Base-by-base conservation (phyloP, 1,140 invertebrate species). In the Euwallacea fornicatus region DNA sequence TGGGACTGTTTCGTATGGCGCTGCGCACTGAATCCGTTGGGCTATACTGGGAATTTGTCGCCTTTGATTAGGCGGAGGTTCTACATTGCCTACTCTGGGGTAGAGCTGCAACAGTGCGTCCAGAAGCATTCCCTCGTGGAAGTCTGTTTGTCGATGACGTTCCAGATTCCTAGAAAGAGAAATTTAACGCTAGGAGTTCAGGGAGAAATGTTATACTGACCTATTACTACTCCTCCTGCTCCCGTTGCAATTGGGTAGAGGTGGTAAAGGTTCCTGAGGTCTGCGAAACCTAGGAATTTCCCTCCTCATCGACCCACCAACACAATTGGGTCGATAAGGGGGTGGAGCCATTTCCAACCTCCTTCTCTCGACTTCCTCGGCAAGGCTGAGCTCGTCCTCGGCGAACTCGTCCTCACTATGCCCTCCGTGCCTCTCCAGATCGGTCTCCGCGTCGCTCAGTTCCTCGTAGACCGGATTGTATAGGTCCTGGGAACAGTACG, bases 391-490 rank as follows among this genome's bases (percentile, higher is more conserved):
- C 76, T 90, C 89, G 75, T 90, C 88, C 78, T 90, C 89, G 69
- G 88, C 88, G 73, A 89, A 88, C 71, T 90, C 89, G 71, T 90
- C 88, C 76, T 89, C 88, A 78, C 87, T 89, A 65, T 82, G 84
- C 1, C 84, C 79, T 21, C 85, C 86, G 50, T 84, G 85, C 13
- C 62, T 33, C 15, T 77, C 77, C 64, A 81, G 60, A 72, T 89
- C 88, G 67, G 84, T 86, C 69, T 89, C 87, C 46, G 86, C 85
- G 75, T 89, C 87, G 73, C 87, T 88, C 56, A 90, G 82, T 78
- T 90, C 89, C 80, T 90, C 88, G 81, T 90, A 90, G 41, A 90
- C 88, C 64, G 89, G 88, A 80, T 88, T 88, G 81, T 88, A 88
- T 63, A 87, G 83, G 76, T 90, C 89, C 77, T 88, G 87, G 44